Conservation (phyloP, 2,797 vertebrate species). For the Tragelaphus oryx region DNA sequence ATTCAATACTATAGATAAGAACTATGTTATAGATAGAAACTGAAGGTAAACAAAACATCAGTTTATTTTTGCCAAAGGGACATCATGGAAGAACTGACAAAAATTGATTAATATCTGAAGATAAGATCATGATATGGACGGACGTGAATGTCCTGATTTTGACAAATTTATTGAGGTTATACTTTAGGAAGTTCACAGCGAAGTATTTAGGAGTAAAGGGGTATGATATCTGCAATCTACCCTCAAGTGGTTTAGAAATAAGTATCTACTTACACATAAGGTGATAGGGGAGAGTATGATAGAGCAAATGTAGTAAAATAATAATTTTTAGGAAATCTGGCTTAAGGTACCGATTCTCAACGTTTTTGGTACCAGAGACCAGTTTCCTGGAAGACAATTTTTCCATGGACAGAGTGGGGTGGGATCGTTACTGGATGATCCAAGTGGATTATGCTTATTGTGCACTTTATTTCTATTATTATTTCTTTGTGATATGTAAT, state of each 20-base stretch:
- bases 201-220: neutral
- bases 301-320: neutral
- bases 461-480: neutral
- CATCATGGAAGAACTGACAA: neutral
- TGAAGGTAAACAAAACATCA: neutral
- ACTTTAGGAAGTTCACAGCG: neutral
- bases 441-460: neutral
- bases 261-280: neutral
- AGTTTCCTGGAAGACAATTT: neutral
- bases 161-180: neutral
- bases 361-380: neutral
- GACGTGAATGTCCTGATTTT: neutral
- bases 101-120: neutral
- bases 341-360: neutral
- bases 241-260: neutral
- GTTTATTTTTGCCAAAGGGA: neutral
- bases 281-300: neutral
- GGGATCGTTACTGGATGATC: neutral
- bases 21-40: neutral
- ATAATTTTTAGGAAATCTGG: neutral
- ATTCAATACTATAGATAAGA: neutral
- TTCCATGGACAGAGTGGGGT: neutral
- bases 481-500: neutral
- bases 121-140: neutral
- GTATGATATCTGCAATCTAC: neutral